phyloP scores from a whole-genome alignment of 2,797 vertebrate species.

The Spondyliosoma cantharus region DNA sequence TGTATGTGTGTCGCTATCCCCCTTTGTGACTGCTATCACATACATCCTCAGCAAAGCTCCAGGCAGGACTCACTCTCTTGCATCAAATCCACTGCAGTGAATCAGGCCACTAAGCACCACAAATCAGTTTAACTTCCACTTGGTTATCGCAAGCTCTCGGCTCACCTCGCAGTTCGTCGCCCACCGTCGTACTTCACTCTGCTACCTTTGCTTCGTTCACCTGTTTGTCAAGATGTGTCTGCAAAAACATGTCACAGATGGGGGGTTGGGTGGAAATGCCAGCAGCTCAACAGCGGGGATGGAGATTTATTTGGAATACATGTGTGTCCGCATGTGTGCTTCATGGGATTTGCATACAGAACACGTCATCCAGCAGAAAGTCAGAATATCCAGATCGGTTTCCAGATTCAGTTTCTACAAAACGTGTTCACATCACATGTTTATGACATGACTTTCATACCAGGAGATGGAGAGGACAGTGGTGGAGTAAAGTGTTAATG shows the following conservation, averaged over 20 bases:
- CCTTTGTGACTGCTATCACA: slow-evolving; percentile 47
- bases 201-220: slow-evolving; percentile 15
- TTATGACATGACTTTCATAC: too few species aligned
- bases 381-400: not conserved
- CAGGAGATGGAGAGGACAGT: too few species aligned
- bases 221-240: not conserved
- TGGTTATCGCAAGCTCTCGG: slow-evolving; percentile 40
- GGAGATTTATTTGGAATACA: not conserved
- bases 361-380: not conserved
- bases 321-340: not conserved
- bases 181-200: not conserved
- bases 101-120: slow-evolving; percentile 54
- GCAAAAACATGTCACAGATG: not conserved
- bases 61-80: slow-evolving; percentile 39
- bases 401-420: too few species aligned
- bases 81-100: slow-evolving; percentile 54
- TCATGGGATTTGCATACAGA: not conserved
- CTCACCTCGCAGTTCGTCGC: slow-evolving; percentile 15
- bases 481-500: too few species aligned
- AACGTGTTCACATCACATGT: too few species aligned
- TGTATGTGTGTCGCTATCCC: slow-evolving; percentile 14
- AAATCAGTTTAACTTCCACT: slow-evolving; percentile 65
- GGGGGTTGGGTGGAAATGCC: not conserved
- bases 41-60: slow-evolving; percentile 47
- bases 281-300: not conserved